Evolutionary conservation across 2,113 vertebrate genomes (phyloP).

Genomic region (Cheirogaleus medius): DNA sequence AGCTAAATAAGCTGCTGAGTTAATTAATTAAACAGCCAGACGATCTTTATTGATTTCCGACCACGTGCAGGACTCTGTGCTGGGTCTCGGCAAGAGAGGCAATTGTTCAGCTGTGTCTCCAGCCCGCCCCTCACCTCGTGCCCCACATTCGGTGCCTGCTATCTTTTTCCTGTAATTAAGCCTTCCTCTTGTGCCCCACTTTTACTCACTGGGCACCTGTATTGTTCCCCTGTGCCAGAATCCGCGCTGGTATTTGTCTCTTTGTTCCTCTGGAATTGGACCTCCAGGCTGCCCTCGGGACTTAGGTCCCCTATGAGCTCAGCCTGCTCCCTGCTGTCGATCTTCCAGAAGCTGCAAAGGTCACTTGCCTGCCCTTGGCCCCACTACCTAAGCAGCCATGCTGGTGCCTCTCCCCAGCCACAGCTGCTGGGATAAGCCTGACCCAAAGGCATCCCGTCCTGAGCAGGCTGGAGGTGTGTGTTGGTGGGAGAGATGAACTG

Average conservation of each 20-base stretch:
- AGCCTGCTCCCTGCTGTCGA: no score
- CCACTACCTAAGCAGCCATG: neutral
- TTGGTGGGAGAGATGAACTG: neutral
- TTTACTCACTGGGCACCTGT: neutral
- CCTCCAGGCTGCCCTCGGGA: neutral
- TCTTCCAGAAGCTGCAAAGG: neutral
- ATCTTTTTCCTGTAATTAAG: slow-evolving; percentile 37
- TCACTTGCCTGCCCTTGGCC: neutral
- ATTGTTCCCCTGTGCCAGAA: neutral
- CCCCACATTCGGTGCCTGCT: neutral
- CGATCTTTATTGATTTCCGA: neutral
- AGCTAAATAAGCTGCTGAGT: neutral
- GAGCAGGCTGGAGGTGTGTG: neutral
- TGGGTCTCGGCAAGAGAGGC: neutral
- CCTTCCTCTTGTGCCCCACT: neutral
- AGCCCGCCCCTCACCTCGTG: neutral
- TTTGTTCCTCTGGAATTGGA: neutral
- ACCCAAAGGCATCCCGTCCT: no score
- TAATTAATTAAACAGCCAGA: neutral
- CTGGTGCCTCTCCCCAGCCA: neutral
- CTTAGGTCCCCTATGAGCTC: neutral
- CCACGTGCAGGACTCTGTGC: neutral
- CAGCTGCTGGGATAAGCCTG: neutral
- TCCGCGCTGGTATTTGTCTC: neutral
- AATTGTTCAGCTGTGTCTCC: neutral